Evolutionary conservation across 1,140 invertebrate species (phyloP).

Genomic region (Probaryconus sp.): DNA sequence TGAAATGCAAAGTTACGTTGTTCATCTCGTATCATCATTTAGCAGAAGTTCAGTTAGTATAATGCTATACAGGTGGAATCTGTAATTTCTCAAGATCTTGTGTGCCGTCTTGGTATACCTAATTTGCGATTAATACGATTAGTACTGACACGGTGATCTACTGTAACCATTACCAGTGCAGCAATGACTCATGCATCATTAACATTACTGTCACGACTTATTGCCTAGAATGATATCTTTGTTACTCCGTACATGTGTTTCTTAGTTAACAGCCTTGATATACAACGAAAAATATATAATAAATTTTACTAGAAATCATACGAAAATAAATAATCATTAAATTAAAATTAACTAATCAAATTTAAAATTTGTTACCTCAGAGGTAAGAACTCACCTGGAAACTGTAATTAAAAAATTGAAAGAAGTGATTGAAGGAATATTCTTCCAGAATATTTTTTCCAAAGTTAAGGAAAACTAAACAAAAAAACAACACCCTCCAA

Average conservation of each 20-base stretch:
- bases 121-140: slow-evolving; percentile 34
- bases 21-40: too few species aligned
- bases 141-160: slow-evolving; percentile 31
- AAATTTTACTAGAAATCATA: too few species aligned
- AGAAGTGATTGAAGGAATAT: too few species aligned
- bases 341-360: too few species aligned
- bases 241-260: slow-evolving; percentile 26
- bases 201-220: slow-evolving; percentile 40
- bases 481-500: too few species aligned
- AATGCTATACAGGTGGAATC: not conserved
- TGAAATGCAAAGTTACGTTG: too few species aligned
- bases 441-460: too few species aligned
- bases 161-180: slow-evolving; percentile 17
- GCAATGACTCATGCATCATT: slow-evolving; percentile 16
- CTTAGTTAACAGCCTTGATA: slow-evolving; percentile 44
- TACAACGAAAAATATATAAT: slow-evolving; percentile 5
- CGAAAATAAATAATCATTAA: too few species aligned
- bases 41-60: not conserved
- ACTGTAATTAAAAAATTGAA: too few species aligned
- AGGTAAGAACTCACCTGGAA: too few species aligned
- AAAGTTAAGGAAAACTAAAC: too few species aligned
- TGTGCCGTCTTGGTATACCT: not conserved
- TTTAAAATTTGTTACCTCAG: too few species aligned
- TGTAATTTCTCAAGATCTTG: slow-evolving; percentile 7
- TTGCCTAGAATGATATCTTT: slow-evolving; percentile 31